Evolutionary conservation across 2,888 invertebrate genomes (phyloP).

Genomic region (Eupithecia subfuscata): DNA sequence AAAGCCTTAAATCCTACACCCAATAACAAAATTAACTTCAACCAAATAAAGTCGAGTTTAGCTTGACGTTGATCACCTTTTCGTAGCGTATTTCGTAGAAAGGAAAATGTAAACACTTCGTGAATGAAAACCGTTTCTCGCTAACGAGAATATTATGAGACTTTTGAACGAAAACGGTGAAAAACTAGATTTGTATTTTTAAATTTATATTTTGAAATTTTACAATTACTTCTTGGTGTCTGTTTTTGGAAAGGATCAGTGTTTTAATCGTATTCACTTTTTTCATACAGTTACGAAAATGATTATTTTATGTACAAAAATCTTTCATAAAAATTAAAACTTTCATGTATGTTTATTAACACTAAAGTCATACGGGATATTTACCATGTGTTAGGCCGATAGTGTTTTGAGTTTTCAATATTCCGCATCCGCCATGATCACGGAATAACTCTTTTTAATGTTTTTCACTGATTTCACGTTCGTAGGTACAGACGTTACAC

Average conservation of each 20-base stretch:
- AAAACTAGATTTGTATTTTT: neutral
- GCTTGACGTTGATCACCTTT: neutral
- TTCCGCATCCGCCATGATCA: no score
- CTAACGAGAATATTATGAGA: slow-evolving; percentile 2
- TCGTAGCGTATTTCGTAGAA: neutral
- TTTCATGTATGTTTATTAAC: no score
- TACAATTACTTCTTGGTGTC: neutral
- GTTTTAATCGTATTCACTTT: neutral
- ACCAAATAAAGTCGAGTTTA: slow-evolving; percentile 1
- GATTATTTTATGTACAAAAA: no score
- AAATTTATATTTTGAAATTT: neutral
- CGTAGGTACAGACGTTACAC: no score
- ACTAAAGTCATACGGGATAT: no score
- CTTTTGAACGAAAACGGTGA: neutral
- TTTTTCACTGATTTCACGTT: no score
- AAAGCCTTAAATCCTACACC: neutral
- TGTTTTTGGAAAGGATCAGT: no score
- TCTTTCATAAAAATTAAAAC: no score
- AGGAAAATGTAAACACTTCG: slow-evolving; percentile 5
- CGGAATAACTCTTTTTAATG: no score
- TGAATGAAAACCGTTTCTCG: slow-evolving; percentile 5
- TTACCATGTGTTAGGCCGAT: no score
- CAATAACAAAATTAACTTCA: neutral
- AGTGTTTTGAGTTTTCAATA: no score
- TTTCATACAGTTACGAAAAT: neutral